Conservation (phyloP, 2,888 invertebrate species). For the Dasysyrphus tricinctus region DNA sequence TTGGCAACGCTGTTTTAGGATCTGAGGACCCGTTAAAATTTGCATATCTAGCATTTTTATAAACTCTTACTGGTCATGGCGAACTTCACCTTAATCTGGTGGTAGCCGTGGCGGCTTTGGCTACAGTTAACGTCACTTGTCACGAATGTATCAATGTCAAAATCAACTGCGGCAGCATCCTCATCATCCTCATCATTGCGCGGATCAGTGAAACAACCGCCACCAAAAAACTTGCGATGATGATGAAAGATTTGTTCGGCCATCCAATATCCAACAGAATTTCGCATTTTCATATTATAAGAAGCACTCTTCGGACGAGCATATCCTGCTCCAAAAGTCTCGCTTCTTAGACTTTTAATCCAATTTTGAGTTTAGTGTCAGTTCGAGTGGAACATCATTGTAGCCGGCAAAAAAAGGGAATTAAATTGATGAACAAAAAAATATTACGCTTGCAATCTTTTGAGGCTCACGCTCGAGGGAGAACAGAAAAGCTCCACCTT, state of each 20-base stretch:
- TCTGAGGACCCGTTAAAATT: too few species aligned
- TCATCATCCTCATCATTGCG: constrained; percentile 57
- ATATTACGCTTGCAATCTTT: constrained; percentile 36
- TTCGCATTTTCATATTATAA: constrained; percentile 23
- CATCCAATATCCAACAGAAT: constrained; percentile 20
- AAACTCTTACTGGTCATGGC: too few species aligned
- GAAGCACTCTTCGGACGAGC: constrained; percentile 51
- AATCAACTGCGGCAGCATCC: constrained; percentile 72
- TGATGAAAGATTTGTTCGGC: constrained; percentile 66
- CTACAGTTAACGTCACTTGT: constrained; percentile 72
- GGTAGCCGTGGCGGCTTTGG: constrained; percentile 53
- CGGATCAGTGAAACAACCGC: constrained; percentile 46
- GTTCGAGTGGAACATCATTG: constrained; percentile 70
- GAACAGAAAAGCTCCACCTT: constrained; percentile 65
- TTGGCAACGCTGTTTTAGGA: too few species aligned
- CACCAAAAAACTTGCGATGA: constrained; percentile 45
- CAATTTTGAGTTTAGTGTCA: constrained; percentile 75
- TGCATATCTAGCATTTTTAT: too few species aligned
- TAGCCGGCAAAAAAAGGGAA: constrained; percentile 26
- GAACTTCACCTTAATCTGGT: constrained; percentile 17
- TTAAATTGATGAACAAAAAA: constrained; percentile 61
- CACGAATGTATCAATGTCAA: constrained; percentile 74
- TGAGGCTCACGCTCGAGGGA: constrained; percentile 18
- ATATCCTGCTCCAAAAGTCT: constrained; percentile 71
- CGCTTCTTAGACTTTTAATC: constrained; percentile 70